phyloP scores from a whole-genome alignment of 2,888 invertebrate genomes.

The Oligia strigilis region DNA sequence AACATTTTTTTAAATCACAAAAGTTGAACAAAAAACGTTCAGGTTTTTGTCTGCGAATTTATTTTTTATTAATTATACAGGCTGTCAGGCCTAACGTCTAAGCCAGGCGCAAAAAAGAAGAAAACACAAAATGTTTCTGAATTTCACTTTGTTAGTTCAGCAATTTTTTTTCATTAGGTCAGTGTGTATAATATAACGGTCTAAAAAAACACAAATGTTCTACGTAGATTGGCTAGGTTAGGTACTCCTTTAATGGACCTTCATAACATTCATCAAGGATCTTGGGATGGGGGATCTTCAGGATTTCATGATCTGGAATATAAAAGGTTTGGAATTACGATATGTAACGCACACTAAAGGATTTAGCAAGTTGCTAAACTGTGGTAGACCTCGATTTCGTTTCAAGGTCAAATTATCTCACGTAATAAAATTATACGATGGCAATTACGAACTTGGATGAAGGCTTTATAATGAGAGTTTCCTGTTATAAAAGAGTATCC shows the following conservation, averaged over 20 bases:
- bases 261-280: conserved; percentile 20
- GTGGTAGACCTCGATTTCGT: not conserved
- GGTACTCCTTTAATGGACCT: not conserved
- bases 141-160: conserved; percentile 17
- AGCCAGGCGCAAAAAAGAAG: conserved; percentile 22
- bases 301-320: conserved; percentile 42
- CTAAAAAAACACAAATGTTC: not conserved
- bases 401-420: not conserved
- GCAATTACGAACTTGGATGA: not conserved
- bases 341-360: not conserved
- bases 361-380: not conserved
- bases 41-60: not conserved
- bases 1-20: conserved; percentile 8
- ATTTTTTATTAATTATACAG: conserved; percentile 28
- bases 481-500: conserved; percentile 4
- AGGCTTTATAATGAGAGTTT: not conserved
- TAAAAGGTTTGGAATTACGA: conserved; percentile 34
- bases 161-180: conserved; percentile 15
- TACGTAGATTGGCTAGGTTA: not conserved
- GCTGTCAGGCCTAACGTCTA: conserved; percentile 15
- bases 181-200: not conserved
- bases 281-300: conserved; percentile 37
- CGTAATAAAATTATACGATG: not conserved
- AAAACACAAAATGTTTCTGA: conserved; percentile 3
- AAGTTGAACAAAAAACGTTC: not conserved